Conservation (phyloP, 2,888 invertebrate genomes). For the Dione vanillae region DNA sequence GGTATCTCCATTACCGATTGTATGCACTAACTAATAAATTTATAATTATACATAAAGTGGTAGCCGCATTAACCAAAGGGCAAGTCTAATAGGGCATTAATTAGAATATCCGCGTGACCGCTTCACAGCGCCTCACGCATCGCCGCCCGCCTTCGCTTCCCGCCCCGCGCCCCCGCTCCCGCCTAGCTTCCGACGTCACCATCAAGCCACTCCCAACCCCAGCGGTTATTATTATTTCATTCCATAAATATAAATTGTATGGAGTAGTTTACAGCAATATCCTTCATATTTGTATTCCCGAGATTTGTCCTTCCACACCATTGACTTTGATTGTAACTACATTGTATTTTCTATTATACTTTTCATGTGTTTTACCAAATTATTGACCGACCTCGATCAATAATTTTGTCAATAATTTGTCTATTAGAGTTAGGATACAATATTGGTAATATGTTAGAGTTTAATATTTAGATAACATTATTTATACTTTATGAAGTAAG, state of each 20-base stretch:
- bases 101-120: constrained; percentile 17
- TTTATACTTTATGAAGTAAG: too few species aligned
- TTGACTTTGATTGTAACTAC: background rate
- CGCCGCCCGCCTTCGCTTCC: too few species aligned
- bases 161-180: background rate
- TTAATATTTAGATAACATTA: too few species aligned
- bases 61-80: constrained; percentile 11
- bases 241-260: constrained; percentile 13
- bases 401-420: too few species aligned
- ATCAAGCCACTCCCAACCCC: background rate
- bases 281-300: background rate
- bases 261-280: background rate
- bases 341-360: background rate
- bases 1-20: background rate
- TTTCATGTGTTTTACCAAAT: background rate
- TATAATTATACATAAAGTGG: background rate
- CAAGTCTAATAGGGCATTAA: constrained; percentile 15
- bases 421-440: too few species aligned
- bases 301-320: constrained; percentile 11
- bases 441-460: too few species aligned
- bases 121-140: background rate
- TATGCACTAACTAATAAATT: constrained; percentile 9
- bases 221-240: background rate
- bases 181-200: background rate
- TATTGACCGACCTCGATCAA: background rate